phyloP scores from a whole-genome alignment of 1,140 invertebrate species.

The Steinernema feltiae region DNA sequence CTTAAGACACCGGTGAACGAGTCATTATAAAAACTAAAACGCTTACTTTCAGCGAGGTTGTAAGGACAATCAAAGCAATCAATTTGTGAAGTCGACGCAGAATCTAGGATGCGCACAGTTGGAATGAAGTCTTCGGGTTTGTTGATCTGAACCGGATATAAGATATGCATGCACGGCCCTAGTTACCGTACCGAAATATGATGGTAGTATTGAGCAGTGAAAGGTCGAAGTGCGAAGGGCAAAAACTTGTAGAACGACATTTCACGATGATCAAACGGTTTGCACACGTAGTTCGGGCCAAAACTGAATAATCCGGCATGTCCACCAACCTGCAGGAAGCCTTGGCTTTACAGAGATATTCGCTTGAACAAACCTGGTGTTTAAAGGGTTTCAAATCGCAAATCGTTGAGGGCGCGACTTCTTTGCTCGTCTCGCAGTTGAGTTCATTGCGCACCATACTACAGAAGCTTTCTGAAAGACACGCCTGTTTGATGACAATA shows the following conservation, averaged over 20 bases:
- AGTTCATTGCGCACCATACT: too few relatives aligned
- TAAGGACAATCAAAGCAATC: not conserved
- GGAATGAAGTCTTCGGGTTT: not conserved
- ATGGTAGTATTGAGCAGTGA: not conserved
- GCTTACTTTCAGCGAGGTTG: not conserved
- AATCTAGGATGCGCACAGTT: not conserved
- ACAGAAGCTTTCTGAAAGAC: too few relatives aligned
- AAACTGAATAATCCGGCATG: constrained; percentile 4
- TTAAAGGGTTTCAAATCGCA: not conserved
- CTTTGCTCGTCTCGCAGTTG: too few relatives aligned
- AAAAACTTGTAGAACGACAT: constrained; percentile 22
- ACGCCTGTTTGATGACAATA: too few relatives aligned
- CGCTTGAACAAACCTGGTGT: not conserved
- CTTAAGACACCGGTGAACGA: not conserved
- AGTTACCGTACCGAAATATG: not conserved
- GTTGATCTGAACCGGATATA: not conserved
- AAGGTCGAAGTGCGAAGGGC: constrained; percentile 7
- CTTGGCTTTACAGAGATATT: not conserved
- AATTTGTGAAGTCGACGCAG: not conserved
- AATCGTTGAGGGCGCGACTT: not conserved
- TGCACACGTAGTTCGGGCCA: constrained; percentile 23
- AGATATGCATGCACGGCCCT: not conserved
- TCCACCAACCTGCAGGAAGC: constrained; percentile 19
- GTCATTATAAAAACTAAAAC: not conserved
- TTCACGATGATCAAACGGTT: constrained; percentile 19